Conservation (phyloP, 2,113 vertebrate species). For the Macquaria ambigua region DNA sequence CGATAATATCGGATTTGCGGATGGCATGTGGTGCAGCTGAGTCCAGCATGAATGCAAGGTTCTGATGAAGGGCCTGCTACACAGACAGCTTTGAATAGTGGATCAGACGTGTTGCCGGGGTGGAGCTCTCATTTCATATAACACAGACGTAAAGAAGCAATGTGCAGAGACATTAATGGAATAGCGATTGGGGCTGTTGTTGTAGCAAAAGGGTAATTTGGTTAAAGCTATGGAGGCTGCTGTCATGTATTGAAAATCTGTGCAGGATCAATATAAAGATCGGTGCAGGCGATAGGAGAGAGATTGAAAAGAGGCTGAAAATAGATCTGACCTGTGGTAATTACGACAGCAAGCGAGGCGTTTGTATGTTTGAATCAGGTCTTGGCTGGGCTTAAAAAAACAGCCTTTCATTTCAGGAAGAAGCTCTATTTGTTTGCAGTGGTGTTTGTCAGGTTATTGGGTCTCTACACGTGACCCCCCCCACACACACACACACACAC, state of each 20-base stretch:
- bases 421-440: constrained; percentile 78
- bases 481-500: too few relatives aligned
- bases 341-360: constrained; percentile 72
- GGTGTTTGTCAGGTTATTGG: constrained; percentile 79
- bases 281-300: constrained; percentile 63
- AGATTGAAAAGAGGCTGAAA: constrained; percentile 68
- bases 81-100: constrained; percentile 70
- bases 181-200: constrained; percentile 51
- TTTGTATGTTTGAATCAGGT: constrained; percentile 82
- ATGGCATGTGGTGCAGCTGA: constrained; percentile 78
- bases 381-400: constrained; percentile 80
- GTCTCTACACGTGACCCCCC: constrained; percentile 64
- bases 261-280: constrained; percentile 75
- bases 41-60: constrained; percentile 79
- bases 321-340: constrained; percentile 84
- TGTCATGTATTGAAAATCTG: constrained; percentile 67
- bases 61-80: constrained; percentile 69
- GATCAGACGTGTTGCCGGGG: constrained; percentile 69
- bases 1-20: constrained; percentile 83
- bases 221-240: constrained; percentile 55
- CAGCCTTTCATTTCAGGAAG: constrained; percentile 81
- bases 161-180: constrained; percentile 61
- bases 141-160: constrained; percentile 50
- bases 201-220: constrained; percentile 62
- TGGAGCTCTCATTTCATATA: constrained; percentile 61